Percentiles rank a stretch among this genome's conserved stretches.
Evolutionary conservation across 2,797 vertebrate genomes (phyloP).

Genomic region (Darevskia mixta): DNA sequence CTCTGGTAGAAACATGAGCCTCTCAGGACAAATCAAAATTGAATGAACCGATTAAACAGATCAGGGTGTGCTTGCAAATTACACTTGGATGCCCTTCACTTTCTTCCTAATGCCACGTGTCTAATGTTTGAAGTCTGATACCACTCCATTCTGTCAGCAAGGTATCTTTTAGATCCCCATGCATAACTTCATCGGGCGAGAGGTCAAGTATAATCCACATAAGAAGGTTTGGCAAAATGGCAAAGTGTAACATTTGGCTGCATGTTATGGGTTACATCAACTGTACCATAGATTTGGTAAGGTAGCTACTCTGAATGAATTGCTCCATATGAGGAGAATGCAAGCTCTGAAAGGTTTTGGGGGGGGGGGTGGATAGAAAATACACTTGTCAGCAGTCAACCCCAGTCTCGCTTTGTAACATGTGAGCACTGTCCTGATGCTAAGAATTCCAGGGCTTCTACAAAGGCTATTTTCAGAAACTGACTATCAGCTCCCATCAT

Average conservation of each 20-base stretch:
- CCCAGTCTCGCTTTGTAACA: background rate
- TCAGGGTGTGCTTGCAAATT: background rate
- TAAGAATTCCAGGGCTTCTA: slow-evolving; percentile 24
- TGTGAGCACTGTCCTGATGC: background rate
- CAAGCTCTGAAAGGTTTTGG: background rate
- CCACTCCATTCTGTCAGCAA: slow-evolving; percentile 23
- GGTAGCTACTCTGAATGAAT: background rate
- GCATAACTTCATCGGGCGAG: background rate
- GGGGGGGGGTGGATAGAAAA: background rate
- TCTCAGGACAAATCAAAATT: slow-evolving; percentile 25
- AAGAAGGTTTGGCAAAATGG: background rate
- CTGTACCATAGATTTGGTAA: background rate
- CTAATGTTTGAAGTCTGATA: slow-evolving; percentile 10
- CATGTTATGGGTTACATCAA: background rate
- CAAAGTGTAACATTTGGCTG: background rate
- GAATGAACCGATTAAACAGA: background rate
- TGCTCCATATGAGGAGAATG: background rate
- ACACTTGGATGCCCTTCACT: slow-evolving; percentile 23
- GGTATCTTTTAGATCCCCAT: background rate
- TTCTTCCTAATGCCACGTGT: slow-evolving; percentile 2
- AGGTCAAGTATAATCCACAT: slow-evolving; percentile 14
- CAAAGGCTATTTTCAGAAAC: slow-evolving; percentile 29
- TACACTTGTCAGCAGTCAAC: background rate
- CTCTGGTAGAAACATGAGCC: background rate
- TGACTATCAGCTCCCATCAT: background rate